Percentiles rank a stretch among this genome's conserved stretches.
These are phyloP conservation scores for Papilio machaon DNA, from an alignment of 1,140 invertebrate species.

Conservation along the genomic window DNA sequence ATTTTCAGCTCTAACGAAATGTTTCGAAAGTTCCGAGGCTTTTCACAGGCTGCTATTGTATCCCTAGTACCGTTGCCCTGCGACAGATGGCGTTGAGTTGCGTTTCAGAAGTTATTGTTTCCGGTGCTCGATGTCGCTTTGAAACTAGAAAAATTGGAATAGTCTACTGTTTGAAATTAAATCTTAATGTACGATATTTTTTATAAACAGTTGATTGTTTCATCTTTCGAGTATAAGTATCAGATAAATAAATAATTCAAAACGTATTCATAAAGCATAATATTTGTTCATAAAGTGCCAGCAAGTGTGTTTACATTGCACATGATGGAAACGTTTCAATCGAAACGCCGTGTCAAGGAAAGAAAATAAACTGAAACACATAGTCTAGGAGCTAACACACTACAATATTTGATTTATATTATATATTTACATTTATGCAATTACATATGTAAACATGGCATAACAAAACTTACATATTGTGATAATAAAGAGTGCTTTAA, in stretches of 20 bases:
- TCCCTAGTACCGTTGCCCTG: slow-evolving; percentile 49
- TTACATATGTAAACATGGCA: neutral
- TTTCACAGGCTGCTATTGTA: neutral
- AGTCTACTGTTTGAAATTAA: neutral
- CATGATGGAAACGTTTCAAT: slow-evolving; percentile 24
- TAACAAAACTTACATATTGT: neutral
- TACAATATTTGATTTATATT: neutral
- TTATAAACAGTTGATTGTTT: neutral
- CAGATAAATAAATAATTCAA: neutral
- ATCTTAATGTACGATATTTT: neutral
- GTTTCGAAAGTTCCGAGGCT: neutral
- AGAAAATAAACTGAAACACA: slow-evolving; percentile 17
- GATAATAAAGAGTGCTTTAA: neutral
- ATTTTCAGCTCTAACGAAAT: neutral
- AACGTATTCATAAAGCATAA: neutral
- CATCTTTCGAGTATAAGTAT: neutral
- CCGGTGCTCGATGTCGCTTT: slow-evolving; percentile 3
- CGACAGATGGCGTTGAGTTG: slow-evolving; percentile 52
- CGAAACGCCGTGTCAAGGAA: slow-evolving; percentile 11
- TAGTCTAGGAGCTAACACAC: slow-evolving; percentile 6
- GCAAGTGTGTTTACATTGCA: neutral
- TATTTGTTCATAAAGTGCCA: neutral
- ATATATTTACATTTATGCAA: too few species aligned
- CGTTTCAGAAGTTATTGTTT: neutral
- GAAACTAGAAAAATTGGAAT: neutral